phyloP scores from a whole-genome alignment of 2,888 invertebrate species.

The Eucera pruinosa region DNA sequence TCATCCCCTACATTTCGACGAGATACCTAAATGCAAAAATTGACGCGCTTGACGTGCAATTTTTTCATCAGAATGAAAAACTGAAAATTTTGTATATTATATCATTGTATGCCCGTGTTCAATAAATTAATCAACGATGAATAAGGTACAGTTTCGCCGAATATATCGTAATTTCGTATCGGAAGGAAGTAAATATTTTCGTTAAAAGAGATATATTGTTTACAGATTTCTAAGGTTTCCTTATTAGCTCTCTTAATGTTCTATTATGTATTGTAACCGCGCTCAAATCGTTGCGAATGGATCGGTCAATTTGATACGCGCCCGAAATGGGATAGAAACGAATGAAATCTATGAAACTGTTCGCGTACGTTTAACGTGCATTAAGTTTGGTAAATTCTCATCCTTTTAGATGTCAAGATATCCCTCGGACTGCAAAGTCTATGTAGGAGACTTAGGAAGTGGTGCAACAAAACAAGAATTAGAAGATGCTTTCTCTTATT shows the following conservation, averaged over 20 bases:
- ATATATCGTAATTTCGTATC: not conserved
- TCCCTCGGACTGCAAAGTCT: conserved; percentile 96
- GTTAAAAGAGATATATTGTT: not conserved
- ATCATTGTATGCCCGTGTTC: conserved; percentile 7
- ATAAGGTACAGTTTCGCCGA: conserved; percentile 45
- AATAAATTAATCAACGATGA: conserved; percentile 38
- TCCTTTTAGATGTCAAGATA: conserved; percentile 90
- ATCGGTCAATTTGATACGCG: not conserved
- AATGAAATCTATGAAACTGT: not conserved
- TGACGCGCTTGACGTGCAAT: conserved; percentile 23
- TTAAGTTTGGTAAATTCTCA: not conserved
- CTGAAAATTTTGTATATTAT: conserved; percentile 22
- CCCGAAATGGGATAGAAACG: not conserved
- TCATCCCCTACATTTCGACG: conserved; percentile 26
- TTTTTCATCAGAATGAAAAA: conserved; percentile 29
- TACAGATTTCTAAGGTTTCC: not conserved
- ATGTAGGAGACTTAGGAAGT: conserved; percentile 97
- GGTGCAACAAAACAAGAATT: conserved; percentile 96
- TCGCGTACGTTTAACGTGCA: not conserved
- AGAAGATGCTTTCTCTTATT: conserved; percentile 96
- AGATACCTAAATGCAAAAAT: conserved; percentile 32
- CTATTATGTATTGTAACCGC: not conserved
- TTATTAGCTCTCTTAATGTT: not conserved
- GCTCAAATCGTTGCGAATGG: not conserved
- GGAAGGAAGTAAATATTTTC: not conserved